These are phyloP conservation scores for Kryphioiulus occultus DNA, from an alignment of 2,888 invertebrate species.

Conservation along the genomic window DNA sequence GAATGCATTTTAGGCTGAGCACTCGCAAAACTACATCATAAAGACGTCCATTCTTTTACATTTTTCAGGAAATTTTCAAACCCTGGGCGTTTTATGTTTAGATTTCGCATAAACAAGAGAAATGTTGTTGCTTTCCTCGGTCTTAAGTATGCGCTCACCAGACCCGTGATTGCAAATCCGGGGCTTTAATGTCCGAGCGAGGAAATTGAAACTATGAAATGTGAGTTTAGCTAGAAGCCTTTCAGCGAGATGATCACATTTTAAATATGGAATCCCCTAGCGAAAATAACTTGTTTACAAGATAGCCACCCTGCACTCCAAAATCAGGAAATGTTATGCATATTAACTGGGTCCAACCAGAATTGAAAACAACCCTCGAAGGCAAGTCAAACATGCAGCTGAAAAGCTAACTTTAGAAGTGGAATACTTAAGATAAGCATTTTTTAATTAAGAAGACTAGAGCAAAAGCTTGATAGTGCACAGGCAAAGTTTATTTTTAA, in stretches of 20 bases:
- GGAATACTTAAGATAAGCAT: neutral
- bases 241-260: neutral
- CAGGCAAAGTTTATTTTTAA: too few species aligned
- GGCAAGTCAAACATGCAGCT: neutral
- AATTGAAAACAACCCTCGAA: neutral
- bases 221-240: neutral
- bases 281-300: slow-evolving; percentile 24
- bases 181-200: neutral
- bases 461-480: neutral
- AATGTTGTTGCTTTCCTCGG: neutral
- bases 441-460: neutral
- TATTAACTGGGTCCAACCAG: neutral
- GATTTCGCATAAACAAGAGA: neutral
- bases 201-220: slow-evolving; percentile 36
- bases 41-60: neutral
- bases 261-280: neutral
- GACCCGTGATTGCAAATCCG: neutral
- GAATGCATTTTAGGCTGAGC: neutral
- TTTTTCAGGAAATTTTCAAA: neutral
- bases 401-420: neutral
- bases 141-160: neutral
- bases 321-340: slow-evolving; percentile 1
- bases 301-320: neutral
- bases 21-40: slow-evolving; percentile 24
- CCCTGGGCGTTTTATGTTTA: neutral